Base-by-base conservation (phyloP, 2,888 invertebrate species). In the Ophraella communa region DNA sequence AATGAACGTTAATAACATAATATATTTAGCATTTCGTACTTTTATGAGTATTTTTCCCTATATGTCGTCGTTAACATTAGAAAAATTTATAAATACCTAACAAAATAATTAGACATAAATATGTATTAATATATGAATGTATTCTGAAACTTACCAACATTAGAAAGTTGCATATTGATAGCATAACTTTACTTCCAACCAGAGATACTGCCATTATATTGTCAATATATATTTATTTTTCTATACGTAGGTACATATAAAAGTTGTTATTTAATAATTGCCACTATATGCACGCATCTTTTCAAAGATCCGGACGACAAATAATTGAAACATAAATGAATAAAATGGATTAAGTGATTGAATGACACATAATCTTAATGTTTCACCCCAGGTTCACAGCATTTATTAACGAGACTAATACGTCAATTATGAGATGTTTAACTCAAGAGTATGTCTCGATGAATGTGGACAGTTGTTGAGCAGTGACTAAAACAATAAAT, bases 141-240 rank as follows among this genome's bases (percentile, higher is more conserved):
- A 33, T 18, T 49, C 20, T 23, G 33, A 20, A 33, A 85, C 87
- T 87, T 82, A 88, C 88, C 80, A 88, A 83, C 79, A 90, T 86
- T 71, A 89, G 77, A 66, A 88, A 86, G 80, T 91, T 91, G 75
- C 87, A 89, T 78, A 86, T 85, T 71, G 89, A 88, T 79, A 90
- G 86, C 67, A 90, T 81, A 69, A 86, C 85, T 83, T 88, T 89
- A 61, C 89, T 87, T 79, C 86, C 87, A 51, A 85, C 83, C 69
- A 86, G 70, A 14, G 79, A 79, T 44, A 79, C 70, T 23, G 74
- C 76, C 79, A 80, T 79, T 55, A n/a, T n/a, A n/a, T n/a, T n/a
- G n/a, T n/a, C n/a, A n/a, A n/a, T n/a, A n/a, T n/a, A n/a, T n/a
- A n/a, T n/a, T n/a, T n/a, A n/a, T n/a, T n/a, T n/a, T n/a, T n/a